Evolutionary conservation across 2,113 vertebrate species (phyloP).

Genomic region (Falcunculus frontatus): DNA sequence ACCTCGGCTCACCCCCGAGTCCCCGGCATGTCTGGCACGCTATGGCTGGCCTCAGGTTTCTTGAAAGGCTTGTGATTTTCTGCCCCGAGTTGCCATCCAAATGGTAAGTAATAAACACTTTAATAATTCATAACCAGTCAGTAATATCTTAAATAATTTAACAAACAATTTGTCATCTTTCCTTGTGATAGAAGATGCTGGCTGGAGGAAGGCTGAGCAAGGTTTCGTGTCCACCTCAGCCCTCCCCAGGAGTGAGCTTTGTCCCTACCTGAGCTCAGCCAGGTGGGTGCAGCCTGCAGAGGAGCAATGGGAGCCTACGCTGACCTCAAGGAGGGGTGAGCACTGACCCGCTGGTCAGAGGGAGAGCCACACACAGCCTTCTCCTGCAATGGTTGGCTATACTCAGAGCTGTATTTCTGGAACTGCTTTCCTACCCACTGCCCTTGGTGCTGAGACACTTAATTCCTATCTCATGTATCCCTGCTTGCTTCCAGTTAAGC

Average conservation of each 20-base stretch:
- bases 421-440: not conserved
- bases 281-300: not conserved
- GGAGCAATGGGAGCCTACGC: not conserved
- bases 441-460: not conserved
- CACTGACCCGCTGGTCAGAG: fast-evolving
- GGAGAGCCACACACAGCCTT: not conserved
- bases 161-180: constrained; percentile 45
- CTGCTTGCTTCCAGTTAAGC: not conserved
- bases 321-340: not conserved
- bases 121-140: constrained; percentile 49
- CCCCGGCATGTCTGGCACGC: not conserved
- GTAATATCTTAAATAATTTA: constrained; percentile 56
- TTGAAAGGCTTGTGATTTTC: constrained; percentile 41
- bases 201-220: not conserved
- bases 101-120: constrained; percentile 57
- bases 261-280: not conserved
- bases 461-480: not conserved
- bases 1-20: not conserved
- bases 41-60: not conserved
- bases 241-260: not conserved
- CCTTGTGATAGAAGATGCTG: not conserved
- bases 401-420: not conserved
- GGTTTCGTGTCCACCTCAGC: not conserved
- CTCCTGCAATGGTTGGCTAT: not conserved
- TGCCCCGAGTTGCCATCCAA: constrained; percentile 1